These are phyloP conservation scores for Brachypterus glaber DNA, from an alignment of 2,888 invertebrate species.

Conservation along the genomic window DNA sequence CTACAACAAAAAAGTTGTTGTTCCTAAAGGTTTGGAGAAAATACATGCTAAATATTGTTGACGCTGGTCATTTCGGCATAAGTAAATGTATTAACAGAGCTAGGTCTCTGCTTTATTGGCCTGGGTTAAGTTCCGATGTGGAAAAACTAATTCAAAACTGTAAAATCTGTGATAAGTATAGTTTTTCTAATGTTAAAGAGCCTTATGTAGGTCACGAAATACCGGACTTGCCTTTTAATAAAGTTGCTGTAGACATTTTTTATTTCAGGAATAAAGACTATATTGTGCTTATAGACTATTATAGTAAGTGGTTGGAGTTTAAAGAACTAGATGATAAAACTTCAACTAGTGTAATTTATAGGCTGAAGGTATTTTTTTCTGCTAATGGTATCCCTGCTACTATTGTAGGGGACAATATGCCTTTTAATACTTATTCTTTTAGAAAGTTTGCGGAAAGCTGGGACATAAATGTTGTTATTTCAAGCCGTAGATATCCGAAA, in stretches of 20 bases:
- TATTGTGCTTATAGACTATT: constrained; percentile 14
- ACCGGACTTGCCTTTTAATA: constrained; percentile 8
- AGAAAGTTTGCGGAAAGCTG: constrained; percentile 10
- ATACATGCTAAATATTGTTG: constrained; percentile 14
- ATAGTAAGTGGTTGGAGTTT: constrained; percentile 14
- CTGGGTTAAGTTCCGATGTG: constrained; percentile 15
- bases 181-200: constrained; percentile 11
- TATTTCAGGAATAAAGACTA: constrained; percentile 11
- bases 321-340: constrained; percentile 9
- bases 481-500: constrained; percentile 13
- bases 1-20: constrained; percentile 10
- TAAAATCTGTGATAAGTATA: constrained; percentile 12
- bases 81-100: constrained; percentile 15
- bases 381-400: constrained; percentile 6
- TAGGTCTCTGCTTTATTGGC: constrained; percentile 15
- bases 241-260: constrained; percentile 16
- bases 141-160: constrained; percentile 12
- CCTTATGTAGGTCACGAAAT: constrained; percentile 13
- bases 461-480: constrained; percentile 9
- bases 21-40: constrained; percentile 13
- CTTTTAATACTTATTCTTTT: no score
- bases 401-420: constrained; percentile 7
- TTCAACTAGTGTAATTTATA: constrained; percentile 3
- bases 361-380: constrained; percentile 8
- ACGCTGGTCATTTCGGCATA: constrained; percentile 16